phyloP scores from a whole-genome alignment of 1,140 invertebrate genomes.

The Trichoplusia ni region DNA sequence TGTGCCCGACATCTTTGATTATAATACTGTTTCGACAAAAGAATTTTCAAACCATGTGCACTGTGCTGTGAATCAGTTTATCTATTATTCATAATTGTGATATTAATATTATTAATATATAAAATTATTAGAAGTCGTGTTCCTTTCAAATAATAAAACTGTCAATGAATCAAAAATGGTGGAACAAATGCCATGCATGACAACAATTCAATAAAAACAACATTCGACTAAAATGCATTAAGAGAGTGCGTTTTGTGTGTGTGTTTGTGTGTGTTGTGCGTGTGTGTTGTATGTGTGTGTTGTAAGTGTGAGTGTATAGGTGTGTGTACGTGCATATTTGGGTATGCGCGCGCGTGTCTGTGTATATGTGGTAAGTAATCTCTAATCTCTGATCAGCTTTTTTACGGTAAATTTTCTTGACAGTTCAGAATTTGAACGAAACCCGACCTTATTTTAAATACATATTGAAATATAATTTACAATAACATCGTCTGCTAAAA shows the following conservation, averaged over 20 bases:
- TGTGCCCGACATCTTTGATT: conserved; percentile 25
- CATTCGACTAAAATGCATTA: neutral
- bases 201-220: neutral
- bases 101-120: conserved; percentile 22
- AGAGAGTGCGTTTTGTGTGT: neutral
- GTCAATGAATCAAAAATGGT: neutral
- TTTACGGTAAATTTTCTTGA: too few relatives aligned
- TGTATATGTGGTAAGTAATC: too few relatives aligned
- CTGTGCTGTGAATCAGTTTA: conserved; percentile 11
- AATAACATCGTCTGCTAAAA: conserved; percentile 18
- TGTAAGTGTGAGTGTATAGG: neutral
- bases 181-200: too few relatives aligned
- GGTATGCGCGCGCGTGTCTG: too few relatives aligned
- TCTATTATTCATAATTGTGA: conserved; percentile 21
- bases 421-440: neutral
- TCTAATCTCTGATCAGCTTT: too few relatives aligned
- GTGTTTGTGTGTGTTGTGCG: neutral
- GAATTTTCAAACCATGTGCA: conserved; percentile 25
- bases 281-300: neutral
- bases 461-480: conserved; percentile 19
- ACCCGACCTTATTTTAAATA: neutral
- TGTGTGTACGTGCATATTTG: too few relatives aligned
- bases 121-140: neutral
- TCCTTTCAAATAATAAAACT: neutral
- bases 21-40: conserved; percentile 20